Evolutionary conservation across 2,113 vertebrate genomes (phyloP).

Genomic region (Periophthalmus modestus): DNA sequence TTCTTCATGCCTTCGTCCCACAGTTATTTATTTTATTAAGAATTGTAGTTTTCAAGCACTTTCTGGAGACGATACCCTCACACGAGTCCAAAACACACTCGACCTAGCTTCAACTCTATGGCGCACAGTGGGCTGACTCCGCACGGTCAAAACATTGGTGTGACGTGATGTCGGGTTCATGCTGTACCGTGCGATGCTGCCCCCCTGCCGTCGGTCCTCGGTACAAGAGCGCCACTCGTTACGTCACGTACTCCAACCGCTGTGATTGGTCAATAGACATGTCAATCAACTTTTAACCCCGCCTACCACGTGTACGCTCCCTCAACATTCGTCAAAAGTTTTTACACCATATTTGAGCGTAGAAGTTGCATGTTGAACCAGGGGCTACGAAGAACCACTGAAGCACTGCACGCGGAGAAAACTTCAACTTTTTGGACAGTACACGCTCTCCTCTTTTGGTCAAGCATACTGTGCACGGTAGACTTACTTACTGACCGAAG

Average conservation of each 20-base stretch:
- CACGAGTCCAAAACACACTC: conserved; percentile 8
- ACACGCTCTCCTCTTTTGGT: conserved; percentile 4
- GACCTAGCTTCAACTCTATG: background rate
- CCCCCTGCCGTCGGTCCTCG: conserved; percentile 44
- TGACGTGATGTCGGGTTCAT: background rate
- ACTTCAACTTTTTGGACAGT: conserved; percentile 6
- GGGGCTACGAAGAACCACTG: background rate
- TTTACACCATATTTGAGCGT: conserved; percentile 10
- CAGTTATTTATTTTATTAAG: background rate
- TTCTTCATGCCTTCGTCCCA: conserved; percentile 68
- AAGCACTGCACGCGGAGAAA: background rate
- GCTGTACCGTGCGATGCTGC: conserved; percentile 12
- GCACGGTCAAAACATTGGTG: conserved; percentile 24
- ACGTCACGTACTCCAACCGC: rapidly evolving
- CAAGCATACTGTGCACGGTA: background rate
- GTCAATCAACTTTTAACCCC: rapidly evolving
- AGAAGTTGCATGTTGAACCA: rapidly evolving
- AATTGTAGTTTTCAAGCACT: conserved; percentile 7
- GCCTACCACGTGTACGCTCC: background rate
- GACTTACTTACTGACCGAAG: background rate
- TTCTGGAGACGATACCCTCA: background rate
- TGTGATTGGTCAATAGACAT: conserved; percentile 35
- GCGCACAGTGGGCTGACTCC: background rate
- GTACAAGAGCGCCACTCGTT: background rate
- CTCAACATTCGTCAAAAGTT: conserved; percentile 42